Conservation (phyloP, 2,113 vertebrate genomes). For the Sebastes fasciatus region DNA sequence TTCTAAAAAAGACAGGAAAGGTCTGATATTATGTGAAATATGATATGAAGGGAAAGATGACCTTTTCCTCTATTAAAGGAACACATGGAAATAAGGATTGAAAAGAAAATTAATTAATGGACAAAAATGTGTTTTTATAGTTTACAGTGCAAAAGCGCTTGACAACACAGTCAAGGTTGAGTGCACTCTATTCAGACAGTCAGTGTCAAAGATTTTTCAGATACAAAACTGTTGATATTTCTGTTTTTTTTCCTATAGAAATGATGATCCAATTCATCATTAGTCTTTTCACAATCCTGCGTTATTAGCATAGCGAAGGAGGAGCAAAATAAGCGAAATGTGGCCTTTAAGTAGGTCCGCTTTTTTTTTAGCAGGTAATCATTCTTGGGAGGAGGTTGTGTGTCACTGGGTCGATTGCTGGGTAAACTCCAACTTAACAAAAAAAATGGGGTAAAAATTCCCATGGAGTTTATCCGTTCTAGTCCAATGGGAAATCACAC, state of each 20-base stretch:
- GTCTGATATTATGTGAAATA: background rate
- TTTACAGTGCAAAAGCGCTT: background rate
- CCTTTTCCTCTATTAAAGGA: background rate
- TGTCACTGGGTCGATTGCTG: slow-evolving; percentile 54
- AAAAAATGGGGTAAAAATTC: slow-evolving; percentile 36
- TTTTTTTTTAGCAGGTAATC: slow-evolving; percentile 68
- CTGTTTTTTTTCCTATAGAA: background rate
- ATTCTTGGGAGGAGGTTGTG: slow-evolving; percentile 55
- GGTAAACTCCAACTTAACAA: slow-evolving; percentile 41
- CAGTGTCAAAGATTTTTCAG: background rate
- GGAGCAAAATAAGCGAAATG: background rate
- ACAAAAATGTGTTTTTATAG: background rate
- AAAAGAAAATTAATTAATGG: background rate
- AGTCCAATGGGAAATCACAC: slow-evolving; percentile 55
- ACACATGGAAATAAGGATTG: background rate
- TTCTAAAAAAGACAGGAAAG: background rate
- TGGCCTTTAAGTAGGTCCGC: slow-evolving; percentile 43
- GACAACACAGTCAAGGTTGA: background rate
- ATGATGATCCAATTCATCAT: background rate
- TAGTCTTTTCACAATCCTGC: background rate
- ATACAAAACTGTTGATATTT: background rate
- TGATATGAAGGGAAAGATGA: background rate
- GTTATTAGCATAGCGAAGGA: background rate
- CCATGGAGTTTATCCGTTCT: slow-evolving; percentile 48
- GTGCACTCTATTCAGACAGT: background rate